Conservation (phyloP, 1,140 invertebrate species). For the Drosophila navojoa region DNA sequence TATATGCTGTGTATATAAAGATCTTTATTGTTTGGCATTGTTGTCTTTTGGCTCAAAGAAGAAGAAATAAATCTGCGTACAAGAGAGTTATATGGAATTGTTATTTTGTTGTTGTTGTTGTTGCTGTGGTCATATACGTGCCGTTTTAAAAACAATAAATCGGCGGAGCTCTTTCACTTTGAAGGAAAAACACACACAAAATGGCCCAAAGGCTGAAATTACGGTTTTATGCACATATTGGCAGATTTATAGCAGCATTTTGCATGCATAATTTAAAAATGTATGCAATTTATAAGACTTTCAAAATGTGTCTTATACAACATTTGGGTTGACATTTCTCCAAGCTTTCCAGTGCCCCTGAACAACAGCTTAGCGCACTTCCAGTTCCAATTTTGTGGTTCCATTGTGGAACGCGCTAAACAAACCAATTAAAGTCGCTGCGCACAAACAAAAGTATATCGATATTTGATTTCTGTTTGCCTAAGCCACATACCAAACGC, state of each 20-base stretch:
- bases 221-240: constrained; percentile 25
- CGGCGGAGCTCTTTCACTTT: constrained; percentile 55
- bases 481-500: constrained; percentile 27
- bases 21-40: constrained; percentile 23
- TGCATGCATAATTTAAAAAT: constrained; percentile 36
- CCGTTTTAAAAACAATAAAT: constrained; percentile 59
- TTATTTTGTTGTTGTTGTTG: constrained; percentile 10
- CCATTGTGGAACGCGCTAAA: constrained; percentile 45
- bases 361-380: background rate
- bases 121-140: constrained; percentile 28
- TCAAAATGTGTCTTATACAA: background rate
- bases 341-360: background rate
- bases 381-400: constrained; percentile 22
- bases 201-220: constrained; percentile 50
- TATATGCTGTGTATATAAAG: constrained; percentile 16
- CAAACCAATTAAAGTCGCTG: constrained; percentile 69
- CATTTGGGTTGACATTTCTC: background rate
- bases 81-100: constrained; percentile 42
- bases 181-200: constrained; percentile 11
- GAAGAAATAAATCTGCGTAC: constrained; percentile 36
- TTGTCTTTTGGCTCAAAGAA: constrained; percentile 8
- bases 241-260: constrained; percentile 45
- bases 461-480: constrained; percentile 41
- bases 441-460: constrained; percentile 42
- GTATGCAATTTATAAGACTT: constrained; percentile 26